Evolutionary conservation across 2,113 vertebrate genomes (phyloP).

Genomic region (Oostethus manadensis): DNA sequence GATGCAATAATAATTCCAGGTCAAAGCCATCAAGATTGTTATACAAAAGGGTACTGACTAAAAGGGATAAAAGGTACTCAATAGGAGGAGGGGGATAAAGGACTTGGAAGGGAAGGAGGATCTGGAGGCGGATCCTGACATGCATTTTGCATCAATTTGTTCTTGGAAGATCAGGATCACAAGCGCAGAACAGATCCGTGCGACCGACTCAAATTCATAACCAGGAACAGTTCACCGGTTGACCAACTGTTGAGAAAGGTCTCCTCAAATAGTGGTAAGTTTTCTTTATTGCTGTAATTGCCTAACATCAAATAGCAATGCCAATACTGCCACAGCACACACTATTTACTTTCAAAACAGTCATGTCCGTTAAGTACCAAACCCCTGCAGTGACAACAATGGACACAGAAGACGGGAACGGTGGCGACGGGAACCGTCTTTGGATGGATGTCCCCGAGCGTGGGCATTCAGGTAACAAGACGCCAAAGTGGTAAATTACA

Average conservation of each 20-base stretch:
- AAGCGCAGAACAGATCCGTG: not conserved
- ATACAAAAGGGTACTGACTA: too few relatives aligned
- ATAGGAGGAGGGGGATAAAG: too few relatives aligned
- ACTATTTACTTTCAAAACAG: not conserved
- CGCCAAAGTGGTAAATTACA: not conserved
- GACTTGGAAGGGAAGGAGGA: too few relatives aligned
- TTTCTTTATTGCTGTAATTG: not conserved
- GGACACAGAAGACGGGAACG: conserved; percentile 25
- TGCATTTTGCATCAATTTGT: too few relatives aligned
- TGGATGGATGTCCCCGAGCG: conserved; percentile 11
- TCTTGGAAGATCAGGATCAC: not conserved
- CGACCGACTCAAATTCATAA: not conserved
- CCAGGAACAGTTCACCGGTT: not conserved
- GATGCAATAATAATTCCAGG: too few relatives aligned
- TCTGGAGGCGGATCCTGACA: too few relatives aligned
- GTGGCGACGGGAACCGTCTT: conserved; percentile 27
- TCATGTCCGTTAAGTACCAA: conserved; percentile 23
- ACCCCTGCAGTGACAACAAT: conserved; percentile 19
- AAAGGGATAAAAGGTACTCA: too few relatives aligned
- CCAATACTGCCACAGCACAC: too few relatives aligned
- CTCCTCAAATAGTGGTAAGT: conserved; percentile 23
- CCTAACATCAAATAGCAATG: not conserved
- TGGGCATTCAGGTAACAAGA: conserved; percentile 31
- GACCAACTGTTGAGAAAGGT: not conserved
- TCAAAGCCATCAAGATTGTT: too few relatives aligned